phyloP scores from a whole-genome alignment of 2,888 invertebrate genomes.

The Dasysyrphus albostriatus region DNA sequence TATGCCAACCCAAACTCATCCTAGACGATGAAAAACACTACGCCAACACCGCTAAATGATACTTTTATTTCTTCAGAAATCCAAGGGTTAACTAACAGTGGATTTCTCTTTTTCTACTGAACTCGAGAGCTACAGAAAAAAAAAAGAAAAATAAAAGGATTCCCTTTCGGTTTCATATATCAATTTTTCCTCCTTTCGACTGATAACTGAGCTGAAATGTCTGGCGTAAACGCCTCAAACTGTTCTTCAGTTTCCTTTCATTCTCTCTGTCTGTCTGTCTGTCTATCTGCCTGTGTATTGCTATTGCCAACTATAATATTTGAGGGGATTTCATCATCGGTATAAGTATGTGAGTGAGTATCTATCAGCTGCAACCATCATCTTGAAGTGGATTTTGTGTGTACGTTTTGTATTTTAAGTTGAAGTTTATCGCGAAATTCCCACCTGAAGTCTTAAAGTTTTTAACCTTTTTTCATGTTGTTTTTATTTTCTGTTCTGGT shows the following conservation, averaged over 20 bases:
- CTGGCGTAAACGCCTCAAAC: slow-evolving; percentile 74
- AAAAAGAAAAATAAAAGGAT: neutral
- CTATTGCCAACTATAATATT: slow-evolving; percentile 32
- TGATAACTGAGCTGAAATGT: slow-evolving; percentile 69
- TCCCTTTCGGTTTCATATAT: slow-evolving; percentile 58
- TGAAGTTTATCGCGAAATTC: slow-evolving; percentile 69
- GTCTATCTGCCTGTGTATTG: slow-evolving; percentile 5
- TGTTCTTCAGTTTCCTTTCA: neutral
- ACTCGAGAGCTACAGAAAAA: slow-evolving; percentile 1
- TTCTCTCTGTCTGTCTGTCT: slow-evolving; percentile 43
- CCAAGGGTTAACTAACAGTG: slow-evolving; percentile 16
- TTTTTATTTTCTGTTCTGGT: neutral
- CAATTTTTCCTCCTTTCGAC: slow-evolving; percentile 55
- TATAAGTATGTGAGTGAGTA: neutral
- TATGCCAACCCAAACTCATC: slow-evolving; percentile 3
- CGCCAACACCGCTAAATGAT: neutral
- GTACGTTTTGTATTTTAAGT: neutral
- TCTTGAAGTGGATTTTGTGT: slow-evolving; percentile 28
- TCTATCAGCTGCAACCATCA: slow-evolving; percentile 41
- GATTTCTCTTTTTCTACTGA: slow-evolving; percentile 32
- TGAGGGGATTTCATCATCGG: slow-evolving; percentile 65
- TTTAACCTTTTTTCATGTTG: neutral
- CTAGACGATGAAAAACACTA: neutral
- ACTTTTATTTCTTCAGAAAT: slow-evolving; percentile 16
- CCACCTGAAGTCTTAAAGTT: slow-evolving; percentile 60